These are phyloP conservation scores for Diogma glabrata DNA, from an alignment of 2,888 invertebrate genomes.

Conservation along the genomic window DNA sequence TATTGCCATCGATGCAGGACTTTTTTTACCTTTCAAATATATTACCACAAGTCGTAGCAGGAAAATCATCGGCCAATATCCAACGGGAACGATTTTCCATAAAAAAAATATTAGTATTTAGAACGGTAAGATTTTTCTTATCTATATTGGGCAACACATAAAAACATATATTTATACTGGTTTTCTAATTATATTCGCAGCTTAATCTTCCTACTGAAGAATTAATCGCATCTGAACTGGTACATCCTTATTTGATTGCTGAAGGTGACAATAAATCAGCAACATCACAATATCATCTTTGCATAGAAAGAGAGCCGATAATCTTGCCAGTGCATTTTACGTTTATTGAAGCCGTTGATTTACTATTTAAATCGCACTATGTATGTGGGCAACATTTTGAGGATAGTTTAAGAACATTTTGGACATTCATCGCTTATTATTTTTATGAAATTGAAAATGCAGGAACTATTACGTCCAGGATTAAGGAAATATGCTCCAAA, in stretches of 20 bases:
- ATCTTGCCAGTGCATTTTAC: background rate
- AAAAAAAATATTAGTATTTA: background rate
- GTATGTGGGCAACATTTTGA: background rate
- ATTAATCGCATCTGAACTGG: background rate
- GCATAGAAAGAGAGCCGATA: background rate
- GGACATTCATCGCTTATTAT: background rate
- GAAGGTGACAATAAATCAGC: background rate
- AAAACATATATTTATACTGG: background rate
- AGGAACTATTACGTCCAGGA: background rate
- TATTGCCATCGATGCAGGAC: too few species aligned
- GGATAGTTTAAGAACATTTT: background rate
- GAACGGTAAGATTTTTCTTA: background rate
- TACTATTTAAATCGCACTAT: constrained; percentile 2
- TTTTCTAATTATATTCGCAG: background rate
- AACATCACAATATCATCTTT: background rate
- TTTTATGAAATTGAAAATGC: background rate
- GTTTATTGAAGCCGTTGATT: background rate
- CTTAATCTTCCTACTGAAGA: constrained; percentile 1
- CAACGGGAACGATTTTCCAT: background rate
- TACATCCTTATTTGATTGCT: constrained; percentile 3
- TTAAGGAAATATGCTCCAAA: background rate
- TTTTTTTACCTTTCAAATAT: background rate
- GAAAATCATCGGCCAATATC: constrained; percentile 2
- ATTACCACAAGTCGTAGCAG: constrained; percentile 1
- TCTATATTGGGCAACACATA: background rate